Conservation (phyloP, 2,113 vertebrate genomes). For the Amphiprion ocellaris region DNA sequence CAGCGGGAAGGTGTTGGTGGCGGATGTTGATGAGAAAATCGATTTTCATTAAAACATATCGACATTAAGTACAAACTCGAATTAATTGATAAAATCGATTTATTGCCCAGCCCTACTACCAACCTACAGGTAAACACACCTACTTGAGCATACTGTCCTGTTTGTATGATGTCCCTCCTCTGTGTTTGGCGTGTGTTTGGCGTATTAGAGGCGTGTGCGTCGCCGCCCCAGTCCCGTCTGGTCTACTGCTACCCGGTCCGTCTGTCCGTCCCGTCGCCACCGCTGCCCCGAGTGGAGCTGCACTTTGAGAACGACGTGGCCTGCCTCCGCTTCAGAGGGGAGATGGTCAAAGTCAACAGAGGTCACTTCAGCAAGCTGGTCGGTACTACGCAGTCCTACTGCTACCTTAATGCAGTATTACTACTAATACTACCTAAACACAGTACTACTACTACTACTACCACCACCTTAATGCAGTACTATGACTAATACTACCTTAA, state of each 20-base stretch:
- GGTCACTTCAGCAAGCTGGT: slow-evolving; percentile 98
- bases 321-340: slow-evolving; percentile 94
- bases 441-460: too few relatives aligned
- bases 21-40: too few relatives aligned
- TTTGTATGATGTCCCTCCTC: neutral
- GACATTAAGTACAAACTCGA: too few relatives aligned
- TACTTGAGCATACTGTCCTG: neutral
- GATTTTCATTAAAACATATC: too few relatives aligned
- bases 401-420: too few relatives aligned
- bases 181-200: slow-evolving; percentile 1
- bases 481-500: too few relatives aligned
- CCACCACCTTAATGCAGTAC: too few relatives aligned
- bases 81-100: too few relatives aligned
- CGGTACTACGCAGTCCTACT: neutral
- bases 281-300: slow-evolving; percentile 92
- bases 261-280: slow-evolving; percentile 87
- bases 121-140: too few relatives aligned
- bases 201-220: slow-evolving; percentile 73
- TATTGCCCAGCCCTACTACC: too few relatives aligned
- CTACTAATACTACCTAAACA: too few relatives aligned
- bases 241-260: slow-evolving; percentile 96
- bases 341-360: slow-evolving; percentile 97
- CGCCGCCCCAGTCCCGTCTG: slow-evolving; percentile 86
- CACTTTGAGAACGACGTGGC: slow-evolving; percentile 95
- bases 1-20: too few relatives aligned